Percentiles rank a stretch among this genome's conserved stretches.
phyloP scores from a whole-genome alignment of 2,888 invertebrate species.

The Nomada goodeniana region DNA sequence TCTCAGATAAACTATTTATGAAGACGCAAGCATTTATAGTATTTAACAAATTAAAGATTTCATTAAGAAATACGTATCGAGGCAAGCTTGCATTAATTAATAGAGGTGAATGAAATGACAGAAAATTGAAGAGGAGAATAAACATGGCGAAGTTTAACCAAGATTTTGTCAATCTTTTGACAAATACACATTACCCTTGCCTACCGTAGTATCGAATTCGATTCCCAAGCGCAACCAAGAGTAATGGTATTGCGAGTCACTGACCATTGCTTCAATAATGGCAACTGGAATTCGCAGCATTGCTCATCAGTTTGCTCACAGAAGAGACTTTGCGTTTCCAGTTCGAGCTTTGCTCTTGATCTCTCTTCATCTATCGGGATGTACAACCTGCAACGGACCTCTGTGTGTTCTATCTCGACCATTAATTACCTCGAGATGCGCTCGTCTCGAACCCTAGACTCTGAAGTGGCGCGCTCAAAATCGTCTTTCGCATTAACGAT shows the following conservation, averaged over 20 bases:
- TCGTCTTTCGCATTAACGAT: conserved; percentile 68
- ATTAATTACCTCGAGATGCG: conserved; percentile 74
- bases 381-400: conserved; percentile 39
- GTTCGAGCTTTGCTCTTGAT: conserved; percentile 22
- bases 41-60: no score
- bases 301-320: conserved; percentile 62
- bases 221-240: background rate
- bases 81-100: no score
- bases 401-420: conserved; percentile 65
- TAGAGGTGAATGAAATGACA: no score
- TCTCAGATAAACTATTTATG: no score
- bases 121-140: no score
- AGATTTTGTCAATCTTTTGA: background rate
- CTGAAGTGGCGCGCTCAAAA: conserved; percentile 56
- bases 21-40: no score
- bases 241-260: background rate
- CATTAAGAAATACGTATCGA: no score
- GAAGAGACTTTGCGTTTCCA: conserved; percentile 28
- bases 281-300: conserved; percentile 60
- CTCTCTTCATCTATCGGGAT: conserved; percentile 29
- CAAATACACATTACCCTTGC: no score
- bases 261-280: conserved; percentile 64
- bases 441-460: conserved; percentile 26
- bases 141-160: no score
- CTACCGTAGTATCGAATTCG: background rate